Percentiles rank a stretch among this genome's conserved stretches.
Evolutionary conservation across 2,888 invertebrate species (phyloP).

Genomic region (Alloplasta piceator): DNA sequence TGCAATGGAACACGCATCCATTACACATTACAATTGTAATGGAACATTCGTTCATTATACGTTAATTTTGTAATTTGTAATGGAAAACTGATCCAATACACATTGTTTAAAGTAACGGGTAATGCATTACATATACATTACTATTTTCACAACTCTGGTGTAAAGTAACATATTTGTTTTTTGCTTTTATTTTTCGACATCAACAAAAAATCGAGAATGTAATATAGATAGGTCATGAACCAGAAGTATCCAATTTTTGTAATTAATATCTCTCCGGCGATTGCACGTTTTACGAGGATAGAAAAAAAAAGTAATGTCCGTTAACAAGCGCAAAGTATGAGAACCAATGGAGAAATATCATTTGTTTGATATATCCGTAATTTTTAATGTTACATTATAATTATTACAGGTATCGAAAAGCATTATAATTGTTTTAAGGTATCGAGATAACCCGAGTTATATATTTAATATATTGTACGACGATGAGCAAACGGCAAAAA

Average conservation of each 20-base stretch:
- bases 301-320: conserved; percentile 4
- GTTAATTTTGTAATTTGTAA: no score
- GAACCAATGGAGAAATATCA: conserved; percentile 35
- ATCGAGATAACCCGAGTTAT: conserved; percentile 37
- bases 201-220: conserved; percentile 18
- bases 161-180: not conserved
- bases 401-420: conserved; percentile 43
- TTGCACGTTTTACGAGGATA: conserved; percentile 24
- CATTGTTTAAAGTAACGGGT: no score
- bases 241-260: conserved; percentile 49
- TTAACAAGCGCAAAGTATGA: not conserved
- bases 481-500: conserved; percentile 24
- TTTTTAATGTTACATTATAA: conserved; percentile 47
- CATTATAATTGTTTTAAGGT: conserved; percentile 49
- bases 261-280: no score
- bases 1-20: no score
- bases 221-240: conserved; percentile 31
- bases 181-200: conserved; percentile 8
- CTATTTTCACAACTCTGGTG: no score
- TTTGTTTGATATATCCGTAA: conserved; percentile 51
- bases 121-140: no score
- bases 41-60: no score
- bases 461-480: conserved; percentile 30
- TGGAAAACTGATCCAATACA: no score
- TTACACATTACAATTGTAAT: no score